Percentiles rank a stretch among this genome's conserved stretches.
These are phyloP conservation scores for Eilema sororculum DNA, from an alignment of 2,888 invertebrate species.

Conservation along the genomic window DNA sequence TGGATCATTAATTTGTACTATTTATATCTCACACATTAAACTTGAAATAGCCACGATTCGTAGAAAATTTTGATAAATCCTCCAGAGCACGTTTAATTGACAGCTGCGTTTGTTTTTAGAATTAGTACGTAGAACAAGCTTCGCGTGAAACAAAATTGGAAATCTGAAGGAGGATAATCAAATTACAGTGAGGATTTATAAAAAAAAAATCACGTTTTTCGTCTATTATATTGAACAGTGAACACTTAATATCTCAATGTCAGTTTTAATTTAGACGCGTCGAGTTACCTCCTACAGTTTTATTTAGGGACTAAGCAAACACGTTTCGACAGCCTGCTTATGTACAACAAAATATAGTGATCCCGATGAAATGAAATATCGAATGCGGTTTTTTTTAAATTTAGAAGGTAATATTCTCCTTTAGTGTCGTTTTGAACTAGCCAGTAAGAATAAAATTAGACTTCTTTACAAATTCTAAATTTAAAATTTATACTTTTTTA, in stretches of 20 bases:
- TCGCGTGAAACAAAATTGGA: constrained; percentile 38
- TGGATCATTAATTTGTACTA: constrained; percentile 14
- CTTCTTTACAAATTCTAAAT: background rate
- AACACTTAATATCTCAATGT: constrained; percentile 85
- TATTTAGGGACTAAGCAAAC: constrained; percentile 81
- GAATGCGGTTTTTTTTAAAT: constrained; percentile 20
- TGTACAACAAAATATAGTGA: constrained; percentile 61
- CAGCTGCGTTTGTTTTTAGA: constrained; percentile 14
- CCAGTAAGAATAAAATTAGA: background rate
- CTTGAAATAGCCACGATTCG: constrained; percentile 22
- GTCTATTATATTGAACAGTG: constrained; percentile 63
- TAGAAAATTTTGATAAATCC: constrained; percentile 23
- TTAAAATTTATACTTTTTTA: background rate
- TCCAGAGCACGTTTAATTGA: constrained; percentile 10
- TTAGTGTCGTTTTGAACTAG: background rate
- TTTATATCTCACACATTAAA: constrained; percentile 2
- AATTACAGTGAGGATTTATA: constrained; percentile 56
- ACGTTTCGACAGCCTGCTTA: constrained; percentile 73
- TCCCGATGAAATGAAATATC: constrained; percentile 58
- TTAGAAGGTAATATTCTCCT: constrained; percentile 13
- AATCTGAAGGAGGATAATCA: constrained; percentile 58
- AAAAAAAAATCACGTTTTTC: constrained; percentile 56
- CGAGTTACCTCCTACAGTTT: constrained; percentile 83
- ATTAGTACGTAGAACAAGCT: background rate
- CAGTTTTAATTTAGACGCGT: constrained; percentile 84